A percentile compares a stretch with the other conserved stretches of the same genome.
These are phyloP conservation scores for Cephalopholis sonnerati DNA, from an alignment of 2,113 vertebrate species.

Conservation along the genomic window DNA sequence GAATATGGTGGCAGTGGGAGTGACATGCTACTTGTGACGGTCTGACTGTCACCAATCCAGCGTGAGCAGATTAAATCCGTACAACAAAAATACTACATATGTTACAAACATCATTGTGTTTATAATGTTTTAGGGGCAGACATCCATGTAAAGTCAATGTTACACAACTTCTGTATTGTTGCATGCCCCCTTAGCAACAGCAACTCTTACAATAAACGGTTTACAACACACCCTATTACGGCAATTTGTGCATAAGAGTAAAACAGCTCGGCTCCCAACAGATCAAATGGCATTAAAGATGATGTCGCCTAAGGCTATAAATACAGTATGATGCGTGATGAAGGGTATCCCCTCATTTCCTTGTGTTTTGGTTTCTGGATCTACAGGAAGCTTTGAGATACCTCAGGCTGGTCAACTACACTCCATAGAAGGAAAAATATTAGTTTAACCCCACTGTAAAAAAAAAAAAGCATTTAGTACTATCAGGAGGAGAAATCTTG, in stretches of 20 bases:
- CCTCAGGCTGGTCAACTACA: not conserved
- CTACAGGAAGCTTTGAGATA: constrained; percentile 1
- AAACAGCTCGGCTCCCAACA: constrained; percentile 3
- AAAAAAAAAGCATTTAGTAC: not conserved
- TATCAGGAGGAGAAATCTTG: not conserved
- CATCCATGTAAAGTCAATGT: not conserved
- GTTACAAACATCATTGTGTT: not conserved
- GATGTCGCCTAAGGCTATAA: constrained; percentile 32
- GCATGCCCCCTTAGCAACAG: not conserved
- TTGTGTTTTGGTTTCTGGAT: constrained; percentile 9
- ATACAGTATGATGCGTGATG: constrained; percentile 18
- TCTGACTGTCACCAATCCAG: not conserved
- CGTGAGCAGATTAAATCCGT: not conserved
- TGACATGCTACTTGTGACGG: not conserved
- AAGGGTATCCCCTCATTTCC: constrained; percentile 27
- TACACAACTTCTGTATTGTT: not conserved
- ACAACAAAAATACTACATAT: not conserved
- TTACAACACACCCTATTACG: not conserved
- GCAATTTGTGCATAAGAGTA: constrained; percentile 27
- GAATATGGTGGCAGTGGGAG: not conserved
- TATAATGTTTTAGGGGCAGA: not conserved
- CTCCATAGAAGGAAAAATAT: not conserved
- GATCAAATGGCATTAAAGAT: constrained; percentile 47
- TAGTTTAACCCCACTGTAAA: not conserved
- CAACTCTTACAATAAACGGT: constrained; percentile 10